Base-by-base conservation (phyloP, 2,888 invertebrate species). In the Tricholauxania praeusta region DNA sequence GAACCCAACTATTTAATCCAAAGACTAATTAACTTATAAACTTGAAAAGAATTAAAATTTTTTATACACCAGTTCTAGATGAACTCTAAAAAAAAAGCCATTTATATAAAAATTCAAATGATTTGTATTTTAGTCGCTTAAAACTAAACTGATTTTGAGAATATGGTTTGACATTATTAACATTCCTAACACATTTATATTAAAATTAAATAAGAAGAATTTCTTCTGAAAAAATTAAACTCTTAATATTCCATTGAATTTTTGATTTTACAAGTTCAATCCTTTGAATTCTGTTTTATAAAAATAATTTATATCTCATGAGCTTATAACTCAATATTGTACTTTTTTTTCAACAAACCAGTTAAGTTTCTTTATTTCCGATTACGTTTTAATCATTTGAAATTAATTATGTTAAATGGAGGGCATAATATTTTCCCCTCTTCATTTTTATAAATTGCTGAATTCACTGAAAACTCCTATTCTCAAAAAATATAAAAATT, bases 11-110 rank as follows among this genome's bases (percentile, higher is more conserved):
- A 70, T 62, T 70, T 49, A 32, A 62, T 60, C 73, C 73, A 73
- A 73, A 73, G 73, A 73, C 73, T 73, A 39, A 63, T 64, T 59
- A 62, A 72, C 57, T 52, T 73, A 47, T 14, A 47, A 67, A 67
- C n/a, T 48, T 19, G 8, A 55, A 65, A 65, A 19, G 32, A 22
- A 66, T 49, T 55, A 12, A 52, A 60, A 60, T 52, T 62, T 72
- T 53, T 70, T 70, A 17, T 60, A 67, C 64, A 49, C 32, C 68
- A 72, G 68, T 68, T 72, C 68, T 49, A 28, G 10, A 19, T 14
- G 72, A 72, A 72, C 68, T 69, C 64, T 72, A 72, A 71, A 71
- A 67, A n/a, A 66, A n/a, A 57, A 57, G 57, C 57, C 28, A 12
- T 22, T 19, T n/a, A 57, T 7, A 22, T 7, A 14, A 32, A 15